These are phyloP conservation scores for Podarcis siculus DNA, from an alignment of 2,797 vertebrate genomes.

Conservation along the genomic window DNA sequence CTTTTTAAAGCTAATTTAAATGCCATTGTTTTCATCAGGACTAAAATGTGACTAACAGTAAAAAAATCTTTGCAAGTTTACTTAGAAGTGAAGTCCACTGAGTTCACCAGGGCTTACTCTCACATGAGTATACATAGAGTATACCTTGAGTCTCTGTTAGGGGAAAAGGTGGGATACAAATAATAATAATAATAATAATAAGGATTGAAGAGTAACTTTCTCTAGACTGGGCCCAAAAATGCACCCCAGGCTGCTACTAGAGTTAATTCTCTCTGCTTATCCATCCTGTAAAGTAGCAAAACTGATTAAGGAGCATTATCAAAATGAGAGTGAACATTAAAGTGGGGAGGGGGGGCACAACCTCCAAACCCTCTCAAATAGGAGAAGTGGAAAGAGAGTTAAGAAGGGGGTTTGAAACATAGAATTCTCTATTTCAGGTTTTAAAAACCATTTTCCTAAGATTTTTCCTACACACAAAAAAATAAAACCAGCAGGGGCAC, in stretches of 20 bases:
- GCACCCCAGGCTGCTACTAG: neutral
- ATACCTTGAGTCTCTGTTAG: too few species aligned
- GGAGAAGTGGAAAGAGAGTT: neutral
- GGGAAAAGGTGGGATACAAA: too few species aligned
- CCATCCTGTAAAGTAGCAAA: neutral
- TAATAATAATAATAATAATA: too few species aligned
- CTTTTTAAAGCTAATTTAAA: neutral
- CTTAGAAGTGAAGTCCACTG: neutral
- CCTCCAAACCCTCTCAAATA: neutral
- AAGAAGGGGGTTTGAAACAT: neutral
- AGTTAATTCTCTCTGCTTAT: neutral
- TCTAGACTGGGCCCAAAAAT: neutral
- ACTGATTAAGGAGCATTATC: neutral
- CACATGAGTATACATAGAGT: neutral
- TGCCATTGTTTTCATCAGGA: neutral
- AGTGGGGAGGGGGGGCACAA: too few species aligned
- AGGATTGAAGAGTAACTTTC: neutral
- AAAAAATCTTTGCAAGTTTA: neutral
- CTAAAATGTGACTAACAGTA: neutral
- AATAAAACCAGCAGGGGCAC: neutral
- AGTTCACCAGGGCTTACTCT: neutral
- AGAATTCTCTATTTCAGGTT: neutral
- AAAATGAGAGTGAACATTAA: neutral
- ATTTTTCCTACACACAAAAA: neutral
- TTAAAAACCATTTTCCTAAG: neutral